These are phyloP conservation scores for Macaca mulatta DNA, from an alignment of 2,113 vertebrate genomes.

Conservation along the genomic window DNA sequence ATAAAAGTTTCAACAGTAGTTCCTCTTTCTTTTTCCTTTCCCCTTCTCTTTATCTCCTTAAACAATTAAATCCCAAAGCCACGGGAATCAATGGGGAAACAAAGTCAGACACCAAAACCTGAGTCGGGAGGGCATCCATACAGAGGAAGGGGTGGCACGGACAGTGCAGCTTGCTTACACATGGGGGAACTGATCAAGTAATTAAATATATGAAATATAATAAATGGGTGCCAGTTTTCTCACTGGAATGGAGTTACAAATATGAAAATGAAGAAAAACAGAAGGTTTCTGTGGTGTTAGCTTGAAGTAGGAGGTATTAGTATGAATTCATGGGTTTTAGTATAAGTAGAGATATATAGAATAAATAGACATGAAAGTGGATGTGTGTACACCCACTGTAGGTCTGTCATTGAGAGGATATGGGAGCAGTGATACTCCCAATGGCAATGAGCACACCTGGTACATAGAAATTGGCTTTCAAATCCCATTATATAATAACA, in stretches of 20 bases:
- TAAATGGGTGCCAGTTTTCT: not conserved
- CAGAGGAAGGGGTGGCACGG: rapidly evolving
- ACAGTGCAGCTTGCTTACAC: rapidly evolving
- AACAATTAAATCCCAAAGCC: not conserved
- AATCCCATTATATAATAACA: too few species aligned
- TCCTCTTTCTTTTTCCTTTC: not conserved
- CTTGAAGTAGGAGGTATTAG: not conserved
- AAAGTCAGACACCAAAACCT: not conserved
- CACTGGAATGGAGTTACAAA: not conserved
- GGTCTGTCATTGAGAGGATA: not conserved
- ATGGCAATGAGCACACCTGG: not conserved
- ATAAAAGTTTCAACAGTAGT: rapidly evolving
- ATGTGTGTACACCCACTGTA: too few species aligned
- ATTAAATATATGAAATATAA: not conserved
- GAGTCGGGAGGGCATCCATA: not conserved
- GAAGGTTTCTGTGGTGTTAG: not conserved
- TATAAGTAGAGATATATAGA: too few species aligned
- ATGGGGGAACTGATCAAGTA: too few species aligned
- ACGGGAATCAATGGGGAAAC: too few species aligned
- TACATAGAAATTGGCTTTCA: not conserved
- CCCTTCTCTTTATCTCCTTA: not conserved
- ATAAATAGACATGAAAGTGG: not conserved
- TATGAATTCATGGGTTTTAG: not conserved
- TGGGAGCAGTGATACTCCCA: not conserved
- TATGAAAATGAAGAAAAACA: not conserved